Percentiles rank a stretch among this genome's conserved stretches.
phyloP scores from a whole-genome alignment of 2,113 vertebrate species.

The Cynocephalus volans region DNA sequence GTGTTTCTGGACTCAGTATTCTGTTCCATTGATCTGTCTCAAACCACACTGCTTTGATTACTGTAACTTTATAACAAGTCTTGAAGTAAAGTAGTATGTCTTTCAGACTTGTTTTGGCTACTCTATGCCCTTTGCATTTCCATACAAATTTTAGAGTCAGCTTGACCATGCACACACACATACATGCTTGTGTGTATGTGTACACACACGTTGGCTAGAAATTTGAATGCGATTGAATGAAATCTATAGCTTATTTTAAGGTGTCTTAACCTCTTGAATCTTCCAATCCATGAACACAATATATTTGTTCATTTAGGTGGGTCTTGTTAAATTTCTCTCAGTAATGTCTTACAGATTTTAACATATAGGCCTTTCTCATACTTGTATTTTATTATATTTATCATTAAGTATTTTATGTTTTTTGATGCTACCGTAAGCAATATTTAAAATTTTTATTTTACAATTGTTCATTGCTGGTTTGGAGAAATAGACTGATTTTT shows the following conservation, averaged over 20 bases:
- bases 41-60: too few relatives aligned
- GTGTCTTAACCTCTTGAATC: background rate
- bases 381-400: too few relatives aligned
- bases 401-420: background rate
- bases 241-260: background rate
- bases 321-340: too few relatives aligned
- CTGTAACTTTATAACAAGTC: background rate
- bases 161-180: too few relatives aligned
- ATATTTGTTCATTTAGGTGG: too few relatives aligned
- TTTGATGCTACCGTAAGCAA: background rate
- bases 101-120: background rate
- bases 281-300: background rate
- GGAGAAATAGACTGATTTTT: background rate
- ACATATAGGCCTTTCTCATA: too few relatives aligned
- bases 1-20: too few relatives aligned
- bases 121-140: background rate
- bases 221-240: background rate
- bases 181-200: background rate
- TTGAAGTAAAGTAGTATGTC: background rate
- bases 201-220: background rate
- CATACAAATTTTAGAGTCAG: background rate
- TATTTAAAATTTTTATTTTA: conserved; percentile 9
- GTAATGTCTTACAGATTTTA: too few relatives aligned
- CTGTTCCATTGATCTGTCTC: too few relatives aligned
- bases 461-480: background rate